These are phyloP conservation scores for Melangyna quadrimaculata DNA, from an alignment of 2,888 invertebrate genomes.

Conservation along the genomic window DNA sequence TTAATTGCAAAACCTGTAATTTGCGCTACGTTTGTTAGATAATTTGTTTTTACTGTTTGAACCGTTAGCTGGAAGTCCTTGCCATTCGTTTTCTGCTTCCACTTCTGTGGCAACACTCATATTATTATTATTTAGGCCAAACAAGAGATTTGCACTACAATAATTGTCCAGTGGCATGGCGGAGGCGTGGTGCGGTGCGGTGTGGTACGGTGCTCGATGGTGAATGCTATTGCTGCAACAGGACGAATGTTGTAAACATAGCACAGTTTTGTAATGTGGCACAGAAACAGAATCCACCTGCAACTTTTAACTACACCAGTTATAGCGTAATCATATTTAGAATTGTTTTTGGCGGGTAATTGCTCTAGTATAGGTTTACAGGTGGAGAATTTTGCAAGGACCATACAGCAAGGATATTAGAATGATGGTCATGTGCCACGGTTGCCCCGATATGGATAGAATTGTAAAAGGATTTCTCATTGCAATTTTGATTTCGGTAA, in stretches of 20 bases:
- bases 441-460: constrained; percentile 7
- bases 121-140: constrained; percentile 66
- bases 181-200: neutral
- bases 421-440: constrained; percentile 56
- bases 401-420: neutral
- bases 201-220: neutral
- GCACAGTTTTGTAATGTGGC: neutral
- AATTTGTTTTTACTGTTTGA: constrained; percentile 68
- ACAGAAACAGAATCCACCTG: constrained; percentile 18
- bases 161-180: constrained; percentile 58
- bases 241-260: constrained; percentile 19
- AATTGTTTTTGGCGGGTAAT: constrained; percentile 69
- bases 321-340: constrained; percentile 63
- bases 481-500: constrained; percentile 9
- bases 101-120: constrained; percentile 24
- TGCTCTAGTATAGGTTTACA: constrained; percentile 10
- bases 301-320: constrained; percentile 28
- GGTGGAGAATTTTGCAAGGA: neutral
- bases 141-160: constrained; percentile 61
- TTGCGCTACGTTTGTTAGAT: constrained; percentile 72
- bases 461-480: constrained; percentile 35
- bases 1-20: constrained; percentile 72
- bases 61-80: constrained; percentile 48
- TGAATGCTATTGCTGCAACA: constrained; percentile 48
- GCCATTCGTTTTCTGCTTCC: neutral